Percentiles rank a stretch among this genome's conserved stretches.
Evolutionary conservation across 2,113 vertebrate species (phyloP).

Genomic region (Nicator chloris): DNA sequence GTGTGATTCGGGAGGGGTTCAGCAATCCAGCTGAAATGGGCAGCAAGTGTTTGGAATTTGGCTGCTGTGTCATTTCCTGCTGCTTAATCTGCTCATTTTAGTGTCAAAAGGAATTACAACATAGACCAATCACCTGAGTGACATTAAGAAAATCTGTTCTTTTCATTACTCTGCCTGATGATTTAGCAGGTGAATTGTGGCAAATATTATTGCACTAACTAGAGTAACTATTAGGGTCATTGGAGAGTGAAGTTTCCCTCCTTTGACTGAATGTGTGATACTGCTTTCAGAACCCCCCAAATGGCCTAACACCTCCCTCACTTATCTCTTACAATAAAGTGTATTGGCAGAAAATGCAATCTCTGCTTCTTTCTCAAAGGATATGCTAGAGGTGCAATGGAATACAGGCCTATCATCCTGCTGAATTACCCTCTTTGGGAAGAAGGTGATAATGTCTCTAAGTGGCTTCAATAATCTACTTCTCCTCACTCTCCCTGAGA

Average conservation of each 20-base stretch:
- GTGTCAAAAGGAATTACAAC: constrained; percentile 4
- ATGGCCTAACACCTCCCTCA: neutral
- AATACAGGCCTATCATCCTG: neutral
- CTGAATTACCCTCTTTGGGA: neutral
- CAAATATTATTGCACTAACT: neutral
- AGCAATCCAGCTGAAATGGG: neutral
- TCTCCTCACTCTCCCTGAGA: neutral
- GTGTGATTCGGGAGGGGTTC: neutral
- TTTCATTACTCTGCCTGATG: neutral
- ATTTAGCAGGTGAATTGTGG: neutral
- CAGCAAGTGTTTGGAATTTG: neutral
- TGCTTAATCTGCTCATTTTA: neutral
- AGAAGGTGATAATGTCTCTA: neutral
- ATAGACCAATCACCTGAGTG: neutral
- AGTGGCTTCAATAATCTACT: neutral
- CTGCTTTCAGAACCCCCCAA: neutral
- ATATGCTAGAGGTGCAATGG: neutral
- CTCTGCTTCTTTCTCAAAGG: neutral
- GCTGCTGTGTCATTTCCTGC: neutral
- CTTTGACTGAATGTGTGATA: neutral
- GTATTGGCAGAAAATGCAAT: neutral
- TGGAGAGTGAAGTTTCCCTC: neutral
- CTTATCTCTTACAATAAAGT: neutral
- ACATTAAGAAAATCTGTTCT: neutral
- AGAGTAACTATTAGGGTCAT: neutral